Evolutionary conservation across 2,888 invertebrate genomes (phyloP).

Genomic region (Chaitophorus viminalis): DNA sequence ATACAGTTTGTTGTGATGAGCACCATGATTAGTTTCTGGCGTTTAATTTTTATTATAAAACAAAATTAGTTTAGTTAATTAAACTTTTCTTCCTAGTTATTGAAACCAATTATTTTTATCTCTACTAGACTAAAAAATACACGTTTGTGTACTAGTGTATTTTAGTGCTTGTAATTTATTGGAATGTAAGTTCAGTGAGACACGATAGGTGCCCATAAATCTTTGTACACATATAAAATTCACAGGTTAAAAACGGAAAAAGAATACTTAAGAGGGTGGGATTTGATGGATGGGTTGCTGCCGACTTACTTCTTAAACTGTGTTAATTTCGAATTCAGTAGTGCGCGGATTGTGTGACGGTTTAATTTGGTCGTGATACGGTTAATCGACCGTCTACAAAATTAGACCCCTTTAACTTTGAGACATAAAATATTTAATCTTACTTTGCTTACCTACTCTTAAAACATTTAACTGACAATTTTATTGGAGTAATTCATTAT

Average conservation of each 20-base stretch:
- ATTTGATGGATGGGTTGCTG: slow-evolving; percentile 51
- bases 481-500: slow-evolving; percentile 21
- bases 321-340: slow-evolving; percentile 45
- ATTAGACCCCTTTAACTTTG: slow-evolving; percentile 23
- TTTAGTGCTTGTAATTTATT: slow-evolving; percentile 13
- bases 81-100: neutral
- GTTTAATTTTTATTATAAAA: neutral
- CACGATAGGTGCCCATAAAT: slow-evolving; percentile 27
- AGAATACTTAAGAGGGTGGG: slow-evolving; percentile 2
- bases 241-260: slow-evolving; percentile 11
- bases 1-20: neutral
- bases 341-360: slow-evolving; percentile 6
- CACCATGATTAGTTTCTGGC: neutral
- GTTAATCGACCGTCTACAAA: slow-evolving; percentile 39
- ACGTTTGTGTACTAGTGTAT: neutral
- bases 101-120: slow-evolving; percentile 11
- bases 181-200: slow-evolving; percentile 7
- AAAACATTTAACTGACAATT: slow-evolving; percentile 26
- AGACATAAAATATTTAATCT: slow-evolving; percentile 40
- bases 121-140: neutral
- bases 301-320: slow-evolving; percentile 42
- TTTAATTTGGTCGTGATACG: slow-evolving; percentile 47
- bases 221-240: slow-evolving; percentile 31
- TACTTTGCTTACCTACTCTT: neutral
- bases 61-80: neutral